phyloP scores from a whole-genome alignment of 2,888 invertebrate species.

The Nemoura dubitans region DNA sequence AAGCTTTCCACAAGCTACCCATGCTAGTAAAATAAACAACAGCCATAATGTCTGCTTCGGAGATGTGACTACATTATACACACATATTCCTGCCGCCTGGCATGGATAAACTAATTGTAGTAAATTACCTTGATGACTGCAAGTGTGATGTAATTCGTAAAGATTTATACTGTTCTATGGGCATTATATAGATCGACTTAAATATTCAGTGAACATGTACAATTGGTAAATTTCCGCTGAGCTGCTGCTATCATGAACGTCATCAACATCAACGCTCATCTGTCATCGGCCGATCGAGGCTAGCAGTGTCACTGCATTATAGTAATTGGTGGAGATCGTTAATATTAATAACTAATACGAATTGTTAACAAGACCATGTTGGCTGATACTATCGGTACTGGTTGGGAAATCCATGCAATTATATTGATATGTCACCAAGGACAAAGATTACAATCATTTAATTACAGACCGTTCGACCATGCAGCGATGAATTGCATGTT shows the following conservation, averaged over 20 bases:
- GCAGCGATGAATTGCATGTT: not conserved
- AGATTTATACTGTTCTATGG: not conserved
- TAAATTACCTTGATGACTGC: not conserved
- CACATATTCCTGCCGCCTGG: not conserved
- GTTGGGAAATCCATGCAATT: not conserved
- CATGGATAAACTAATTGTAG: not conserved
- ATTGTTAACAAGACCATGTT: slow-evolving; percentile 9
- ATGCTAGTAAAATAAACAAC: not conserved
- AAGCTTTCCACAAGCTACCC: not conserved
- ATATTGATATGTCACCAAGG: not conserved
- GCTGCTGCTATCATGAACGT: not conserved
- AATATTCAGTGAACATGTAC: not conserved
- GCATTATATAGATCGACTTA: not conserved
- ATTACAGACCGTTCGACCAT: not conserved
- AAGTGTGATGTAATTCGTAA: not conserved
- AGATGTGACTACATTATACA: not conserved
- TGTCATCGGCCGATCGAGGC: not conserved
- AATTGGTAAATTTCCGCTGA: slow-evolving; percentile 24
- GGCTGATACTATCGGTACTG: not conserved
- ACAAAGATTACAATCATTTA: not conserved
- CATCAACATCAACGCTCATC: not conserved
- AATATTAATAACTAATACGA: not conserved
- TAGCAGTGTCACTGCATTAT: not conserved
- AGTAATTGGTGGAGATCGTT: not conserved
- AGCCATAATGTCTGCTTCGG: not conserved